Base-by-base conservation (phyloP, 2,113 vertebrate species). In the Nycticryphes semicollaris region DNA sequence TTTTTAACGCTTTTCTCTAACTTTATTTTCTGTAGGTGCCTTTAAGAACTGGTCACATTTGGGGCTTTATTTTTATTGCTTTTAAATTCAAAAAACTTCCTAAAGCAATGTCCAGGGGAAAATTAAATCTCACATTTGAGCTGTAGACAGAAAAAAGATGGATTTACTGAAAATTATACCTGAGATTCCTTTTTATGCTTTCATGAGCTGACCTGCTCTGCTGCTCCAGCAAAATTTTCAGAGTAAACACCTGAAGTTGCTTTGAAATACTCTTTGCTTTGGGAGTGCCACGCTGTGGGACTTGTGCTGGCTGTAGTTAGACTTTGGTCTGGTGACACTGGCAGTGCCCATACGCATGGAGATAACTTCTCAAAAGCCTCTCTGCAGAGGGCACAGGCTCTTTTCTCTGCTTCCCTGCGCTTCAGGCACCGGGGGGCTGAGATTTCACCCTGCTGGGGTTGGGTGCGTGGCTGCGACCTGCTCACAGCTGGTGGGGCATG, bases 11-110 rank as follows among this genome's bases (percentile, higher is more conserved):
- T 68, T 86, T 72, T 47, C 21, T 80, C 51, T 43, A 37, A 57
- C 84, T 95, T 87, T 54, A 37, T 94, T 96, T 93, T 89, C 62
- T 56, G 15, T 51, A 24, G n/a, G 19, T 60, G 89, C 77, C 83
- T 93, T 85, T 85, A 94, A 63, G 74, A 87, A 85, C 64, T 19
- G 16, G 21, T 67, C 56, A 47, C 18, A 89, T 89, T 53, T 77
- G 67, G 12, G 13, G 74, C 19, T 83, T 77, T 22, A 35, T 82
- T 79, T 87, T 87, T 87, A 53, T 76, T 91, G 25, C 12, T 89
- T 89, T 94, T 69, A 59, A 84, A 76, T 89, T 89, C 81, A 84
- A 37, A 86, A 92, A 93, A 43, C 18, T 83, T 43, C 56, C 63
- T 83, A 84, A 87, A 89, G 91, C 70, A 63, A 72, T 51, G 75